Base-by-base conservation (phyloP, 2,888 invertebrate species). In the Amphipyra berbera region DNA sequence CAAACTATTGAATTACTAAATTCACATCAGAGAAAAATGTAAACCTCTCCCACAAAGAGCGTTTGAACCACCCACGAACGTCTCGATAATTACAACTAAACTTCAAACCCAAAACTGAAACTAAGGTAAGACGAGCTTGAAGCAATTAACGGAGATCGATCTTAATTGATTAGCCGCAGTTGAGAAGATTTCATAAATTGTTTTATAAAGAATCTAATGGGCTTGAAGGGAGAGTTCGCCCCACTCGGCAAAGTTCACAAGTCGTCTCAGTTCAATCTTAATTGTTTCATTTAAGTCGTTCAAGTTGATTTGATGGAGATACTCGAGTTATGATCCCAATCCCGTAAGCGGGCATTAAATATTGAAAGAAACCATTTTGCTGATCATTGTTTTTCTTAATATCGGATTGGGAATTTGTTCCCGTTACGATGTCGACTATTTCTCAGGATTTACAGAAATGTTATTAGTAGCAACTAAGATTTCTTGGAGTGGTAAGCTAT, bases 161-260 rank as follows among this genome's bases (percentile, higher is more conserved):
- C 52, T 73, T 78, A 82, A 85, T 84, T 83, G 84, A 85, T 83
- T 80, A 81, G 74, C 79, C 78, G 62, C 78, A 77, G 59, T 71
- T 55, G 52, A 71, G 62, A 61, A 62, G 69, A 79, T 80, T 81
- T 85, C 74, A 81, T 81, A 86, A 86, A 79, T 86, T 85, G 84
- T 86, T 88, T 81, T 81, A 78, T 72, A 83, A 89, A 88, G 85
- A 87, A 87, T 88, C 81, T 84, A 85, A 88, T 84, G 84, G 82
- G 83, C 71, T 81, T 70, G 61, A 61, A 47, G 63, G 69, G 54
- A 55, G 50, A 69, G 69, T 61, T 65, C 67, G 63, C 27, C 56
- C 61, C 48, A 52, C 61, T 67, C 72, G 53, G 72, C 61, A 67
- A 85, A 87, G 79, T 87, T 83, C 79, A 69, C 61, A 82, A 82